Evolutionary conservation across 2,888 invertebrate species (phyloP).

Genomic region (Sarcophaga carnaria): DNA sequence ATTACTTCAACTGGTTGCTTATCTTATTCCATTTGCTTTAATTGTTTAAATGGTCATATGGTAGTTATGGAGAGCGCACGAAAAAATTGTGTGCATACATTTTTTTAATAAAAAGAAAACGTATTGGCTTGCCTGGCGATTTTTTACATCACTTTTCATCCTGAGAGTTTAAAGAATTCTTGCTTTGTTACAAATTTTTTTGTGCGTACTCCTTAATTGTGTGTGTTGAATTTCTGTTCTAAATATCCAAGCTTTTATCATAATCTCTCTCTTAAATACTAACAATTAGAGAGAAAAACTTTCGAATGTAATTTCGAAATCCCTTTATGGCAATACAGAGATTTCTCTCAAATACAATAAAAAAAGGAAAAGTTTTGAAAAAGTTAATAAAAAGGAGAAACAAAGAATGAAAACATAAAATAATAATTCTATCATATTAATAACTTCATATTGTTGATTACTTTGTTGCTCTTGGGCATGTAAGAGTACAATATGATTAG

Average conservation of each 20-base stretch:
- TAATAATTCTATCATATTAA: neutral
- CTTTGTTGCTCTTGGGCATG: slow-evolving; percentile 41
- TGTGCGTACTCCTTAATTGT: too few relatives aligned
- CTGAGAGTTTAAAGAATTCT: too few relatives aligned
- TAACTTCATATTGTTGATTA: slow-evolving; percentile 39
- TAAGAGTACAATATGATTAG: neutral
- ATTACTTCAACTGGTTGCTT: neutral
- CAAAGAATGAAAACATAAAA: neutral
- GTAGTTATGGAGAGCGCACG: neutral
- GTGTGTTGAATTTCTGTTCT: neutral
- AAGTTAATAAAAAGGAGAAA: neutral
- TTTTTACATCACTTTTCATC: too few relatives aligned
- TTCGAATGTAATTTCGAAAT: slow-evolving; percentile 14
- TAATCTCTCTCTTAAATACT: neutral
- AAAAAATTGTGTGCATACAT: too few relatives aligned
- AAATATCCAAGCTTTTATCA: neutral
- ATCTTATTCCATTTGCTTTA: neutral
- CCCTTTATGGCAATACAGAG: slow-evolving; percentile 24
- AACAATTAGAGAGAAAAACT: slow-evolving; percentile 25
- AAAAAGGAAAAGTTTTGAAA: neutral
- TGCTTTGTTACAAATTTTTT: too few relatives aligned
- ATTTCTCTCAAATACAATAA: slow-evolving; percentile 11
- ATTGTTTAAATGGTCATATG: neutral
- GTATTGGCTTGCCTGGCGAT: too few relatives aligned
- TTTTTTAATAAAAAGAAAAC: neutral